phyloP scores from a whole-genome alignment of 64 coral and sea anemone genomes.

The Pocillopora verrucosa region DNA sequence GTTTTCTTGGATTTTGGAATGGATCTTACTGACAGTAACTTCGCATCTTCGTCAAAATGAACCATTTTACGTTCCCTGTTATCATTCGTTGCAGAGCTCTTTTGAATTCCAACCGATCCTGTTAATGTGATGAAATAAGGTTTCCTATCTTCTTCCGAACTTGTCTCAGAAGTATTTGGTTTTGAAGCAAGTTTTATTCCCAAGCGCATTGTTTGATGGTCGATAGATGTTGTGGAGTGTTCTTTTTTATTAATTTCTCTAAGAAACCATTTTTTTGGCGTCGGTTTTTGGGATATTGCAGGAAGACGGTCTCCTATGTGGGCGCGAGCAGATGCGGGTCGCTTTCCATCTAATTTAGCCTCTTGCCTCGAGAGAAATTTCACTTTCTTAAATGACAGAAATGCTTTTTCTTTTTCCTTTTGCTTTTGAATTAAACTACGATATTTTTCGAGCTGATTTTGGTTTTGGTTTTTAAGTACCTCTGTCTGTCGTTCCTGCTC shows the following conservation, averaged over 20 bases:
- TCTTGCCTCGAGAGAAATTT: constrained; percentile 12
- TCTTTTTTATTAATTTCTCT: neutral
- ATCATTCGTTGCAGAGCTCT: neutral
- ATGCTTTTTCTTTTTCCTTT: constrained; percentile 4
- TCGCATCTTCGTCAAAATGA: neutral
- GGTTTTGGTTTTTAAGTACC: neutral
- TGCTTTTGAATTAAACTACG: neutral
- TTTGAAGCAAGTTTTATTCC: neutral
- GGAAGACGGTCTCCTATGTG: neutral
- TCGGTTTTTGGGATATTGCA: neutral
- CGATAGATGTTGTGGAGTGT: neutral
- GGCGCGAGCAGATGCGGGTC: neutral
- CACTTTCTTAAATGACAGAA: neutral
- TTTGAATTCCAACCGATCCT: neutral
- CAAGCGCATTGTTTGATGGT: neutral
- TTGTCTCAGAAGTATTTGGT: neutral
- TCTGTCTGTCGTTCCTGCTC: neutral
- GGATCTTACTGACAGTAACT: neutral
- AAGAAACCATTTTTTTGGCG: neutral
- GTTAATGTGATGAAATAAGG: neutral
- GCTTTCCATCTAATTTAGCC: neutral
- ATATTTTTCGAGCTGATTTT: constrained; percentile 21
- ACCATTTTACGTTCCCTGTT: neutral
- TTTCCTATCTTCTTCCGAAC: neutral
- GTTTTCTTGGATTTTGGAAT: neutral